A percentile compares a stretch with the other conserved stretches of the same genome.
Conservation (phyloP, 2,888 invertebrate species). For the Rotaria macrura region DNA sequence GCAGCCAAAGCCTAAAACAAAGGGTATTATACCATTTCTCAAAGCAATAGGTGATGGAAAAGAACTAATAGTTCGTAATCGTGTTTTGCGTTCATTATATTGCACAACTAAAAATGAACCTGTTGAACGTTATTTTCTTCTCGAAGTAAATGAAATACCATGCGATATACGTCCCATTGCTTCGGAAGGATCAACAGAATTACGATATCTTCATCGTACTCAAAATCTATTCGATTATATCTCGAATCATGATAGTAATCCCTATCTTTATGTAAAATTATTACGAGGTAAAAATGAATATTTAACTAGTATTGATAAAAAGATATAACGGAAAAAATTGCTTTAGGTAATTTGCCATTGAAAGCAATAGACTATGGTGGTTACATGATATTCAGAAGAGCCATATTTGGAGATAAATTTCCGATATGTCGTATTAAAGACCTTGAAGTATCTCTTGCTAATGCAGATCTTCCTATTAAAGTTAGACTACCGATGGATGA, state of each 20-base stretch:
- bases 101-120: background rate
- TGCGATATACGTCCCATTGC: background rate
- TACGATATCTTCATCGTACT: background rate
- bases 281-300: background rate
- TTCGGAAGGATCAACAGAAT: background rate
- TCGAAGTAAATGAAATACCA: background rate
- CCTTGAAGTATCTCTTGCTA: background rate
- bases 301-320: no score
- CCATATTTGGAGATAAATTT: background rate
- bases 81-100: background rate
- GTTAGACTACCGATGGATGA: background rate
- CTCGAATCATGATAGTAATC: background rate
- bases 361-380: background rate
- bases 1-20: background rate
- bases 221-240: background rate
- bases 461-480: background rate
- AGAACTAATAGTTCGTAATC: background rate
- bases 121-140: background rate
- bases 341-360: background rate
- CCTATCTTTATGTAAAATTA: background rate
- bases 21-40: background rate
- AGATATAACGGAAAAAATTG: no score
- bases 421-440: background rate
- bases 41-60: background rate
- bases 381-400: background rate